Base-by-base conservation (phyloP, 2,113 vertebrate species). In the Chionomys nivalis region DNA sequence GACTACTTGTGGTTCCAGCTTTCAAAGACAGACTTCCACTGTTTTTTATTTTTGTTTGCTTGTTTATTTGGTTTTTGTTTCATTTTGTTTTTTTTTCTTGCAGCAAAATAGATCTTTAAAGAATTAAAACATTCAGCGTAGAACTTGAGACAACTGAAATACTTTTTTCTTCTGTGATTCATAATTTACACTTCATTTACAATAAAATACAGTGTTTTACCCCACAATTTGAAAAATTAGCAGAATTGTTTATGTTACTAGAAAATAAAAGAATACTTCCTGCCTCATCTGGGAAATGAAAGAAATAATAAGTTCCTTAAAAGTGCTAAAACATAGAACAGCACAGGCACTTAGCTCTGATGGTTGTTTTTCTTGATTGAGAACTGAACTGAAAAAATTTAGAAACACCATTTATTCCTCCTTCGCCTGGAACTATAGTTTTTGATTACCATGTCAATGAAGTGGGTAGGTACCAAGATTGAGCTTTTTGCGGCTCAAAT, bases 271-370 rank as follows among this genome's bases (percentile, higher is more conserved):
- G 16, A 92, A 55, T 75, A 79, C 92, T 97, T 97, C 93, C 81
- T 93, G 1, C 65, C 93, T 39, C 49, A 93, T 96, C 70, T 68
- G 76, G 42, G 86, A 24, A 82, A 13, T 85, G 58, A 42, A 68
- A 97, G 86, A 96, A 97, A 97, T 36, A 88, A 47, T 95, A 55
- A n/a, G 33, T 79, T 93, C 91, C 49, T 87, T 47, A 89, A 49
- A 75, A 66, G 12, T 94, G 44, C 76, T 97, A 96, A 97, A 98
- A 66, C 98, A 97, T 79, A n/a, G 95, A 95, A 94, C 49, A 89
- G 93, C 12, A 0, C 83, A 90, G 93, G 97, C 94, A 63, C 19
- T 0, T 95, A 94, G 75, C 66, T 70, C 44, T 87, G 96, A 47
- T 19, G 6, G 93, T 95, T 95, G 91, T 93, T 97, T 98, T 83